Conservation (phyloP, 2,113 vertebrate species). For the Arenaria interpres region DNA sequence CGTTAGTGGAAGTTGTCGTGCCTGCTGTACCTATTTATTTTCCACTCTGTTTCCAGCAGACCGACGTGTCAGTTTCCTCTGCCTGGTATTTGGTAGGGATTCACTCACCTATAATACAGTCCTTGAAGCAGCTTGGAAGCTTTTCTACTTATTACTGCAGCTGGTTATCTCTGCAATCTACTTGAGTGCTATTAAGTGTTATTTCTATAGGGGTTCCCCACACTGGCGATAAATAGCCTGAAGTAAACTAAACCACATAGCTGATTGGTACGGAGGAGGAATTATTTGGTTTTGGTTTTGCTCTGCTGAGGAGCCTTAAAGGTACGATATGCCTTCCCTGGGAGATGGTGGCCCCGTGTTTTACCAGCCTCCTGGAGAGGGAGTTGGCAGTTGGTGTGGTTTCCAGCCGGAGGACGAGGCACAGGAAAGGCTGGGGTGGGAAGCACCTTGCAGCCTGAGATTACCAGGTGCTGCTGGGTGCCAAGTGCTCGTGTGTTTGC, state of each 20-base stretch:
- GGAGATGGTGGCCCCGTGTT: background rate
- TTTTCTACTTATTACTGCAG: constrained; percentile 14
- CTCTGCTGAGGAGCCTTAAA: background rate
- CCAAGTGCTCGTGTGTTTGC: background rate
- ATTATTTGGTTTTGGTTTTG: background rate
- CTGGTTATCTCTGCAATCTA: constrained; percentile 42
- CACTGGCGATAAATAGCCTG: background rate
- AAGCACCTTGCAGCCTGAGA: constrained; percentile 3
- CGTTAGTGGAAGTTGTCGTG: rapidly evolving
- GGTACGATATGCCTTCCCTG: rapidly evolving
- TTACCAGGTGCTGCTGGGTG: background rate
- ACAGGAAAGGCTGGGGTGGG: background rate
- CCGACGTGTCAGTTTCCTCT: rapidly evolving
- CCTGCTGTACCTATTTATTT: background rate
- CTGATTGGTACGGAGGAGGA: background rate
- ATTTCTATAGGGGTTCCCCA: constrained; percentile 43
- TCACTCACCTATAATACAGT: background rate
- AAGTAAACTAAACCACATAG: constrained; percentile 11
- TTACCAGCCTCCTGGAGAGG: background rate
- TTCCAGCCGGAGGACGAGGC: background rate
- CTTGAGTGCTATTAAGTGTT: constrained; percentile 13
- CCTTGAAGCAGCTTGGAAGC: constrained; percentile 23
- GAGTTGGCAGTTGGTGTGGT: background rate
- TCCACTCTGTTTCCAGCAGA: background rate
- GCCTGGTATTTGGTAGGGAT: background rate